These are phyloP conservation scores for Passer domesticus DNA, from an alignment of 2,113 vertebrate genomes.

Conservation along the genomic window DNA sequence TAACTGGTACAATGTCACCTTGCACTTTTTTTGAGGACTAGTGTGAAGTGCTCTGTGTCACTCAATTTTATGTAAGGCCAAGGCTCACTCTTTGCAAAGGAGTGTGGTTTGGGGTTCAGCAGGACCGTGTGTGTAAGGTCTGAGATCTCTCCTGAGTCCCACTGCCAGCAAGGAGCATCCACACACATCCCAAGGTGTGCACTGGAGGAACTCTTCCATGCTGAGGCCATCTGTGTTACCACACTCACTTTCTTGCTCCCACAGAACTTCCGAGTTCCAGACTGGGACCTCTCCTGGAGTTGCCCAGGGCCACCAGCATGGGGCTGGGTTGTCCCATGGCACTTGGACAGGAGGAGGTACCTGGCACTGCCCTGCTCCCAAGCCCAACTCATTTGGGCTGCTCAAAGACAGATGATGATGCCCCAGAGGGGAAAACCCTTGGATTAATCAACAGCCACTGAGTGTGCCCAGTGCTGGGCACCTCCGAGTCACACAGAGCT, in stretches of 20 bases:
- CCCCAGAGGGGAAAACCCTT: background rate
- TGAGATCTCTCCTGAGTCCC: background rate
- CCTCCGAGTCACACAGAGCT: background rate
- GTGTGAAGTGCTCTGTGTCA: background rate
- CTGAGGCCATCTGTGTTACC: background rate
- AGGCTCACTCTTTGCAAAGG: background rate
- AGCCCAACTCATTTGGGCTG: background rate
- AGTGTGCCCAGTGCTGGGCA: background rate
- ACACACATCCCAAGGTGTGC: background rate
- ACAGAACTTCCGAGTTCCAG: background rate
- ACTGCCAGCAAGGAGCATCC: background rate
- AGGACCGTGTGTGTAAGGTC: background rate
- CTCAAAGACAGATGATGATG: fast-evolving
- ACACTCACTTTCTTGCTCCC: background rate
- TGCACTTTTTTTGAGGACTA: background rate
- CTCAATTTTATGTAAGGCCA: background rate
- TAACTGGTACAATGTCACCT: conserved; percentile 24
- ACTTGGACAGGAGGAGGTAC: background rate
- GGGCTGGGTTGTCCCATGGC: background rate
- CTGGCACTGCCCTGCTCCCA: background rate
- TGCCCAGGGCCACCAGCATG: background rate
- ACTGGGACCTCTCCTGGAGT: background rate
- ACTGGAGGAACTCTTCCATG: background rate
- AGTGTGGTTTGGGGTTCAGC: background rate
- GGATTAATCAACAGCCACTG: background rate